Evolutionary conservation across 2,113 vertebrate species (phyloP).

Genomic region (Gambusia holbrooki): DNA sequence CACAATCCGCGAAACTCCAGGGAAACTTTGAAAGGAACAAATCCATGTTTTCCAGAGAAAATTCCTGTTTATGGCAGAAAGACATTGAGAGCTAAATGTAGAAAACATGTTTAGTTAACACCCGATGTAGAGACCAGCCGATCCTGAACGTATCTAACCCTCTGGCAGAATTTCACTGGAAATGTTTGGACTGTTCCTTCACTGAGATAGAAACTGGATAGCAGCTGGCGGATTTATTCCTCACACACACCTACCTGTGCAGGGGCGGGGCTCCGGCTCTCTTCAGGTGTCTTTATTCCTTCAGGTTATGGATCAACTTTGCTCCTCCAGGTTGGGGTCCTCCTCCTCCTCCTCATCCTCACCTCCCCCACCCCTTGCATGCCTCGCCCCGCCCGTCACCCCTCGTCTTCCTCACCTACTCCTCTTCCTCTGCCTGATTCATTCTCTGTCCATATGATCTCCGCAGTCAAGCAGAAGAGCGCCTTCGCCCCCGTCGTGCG

Average conservation of each 20-base stretch:
- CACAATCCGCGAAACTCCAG: slow-evolving; percentile 19
- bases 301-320: slow-evolving; percentile 86
- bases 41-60: slow-evolving; percentile 4
- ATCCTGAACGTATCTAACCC: neutral
- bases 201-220: neutral
- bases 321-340: slow-evolving; percentile 40
- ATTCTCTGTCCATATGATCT: slow-evolving; percentile 97
- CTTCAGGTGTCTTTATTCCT: slow-evolving; percentile 33
- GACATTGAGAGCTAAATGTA: neutral
- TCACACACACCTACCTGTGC: neutral
- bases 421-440: slow-evolving; percentile 82
- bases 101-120: neutral
- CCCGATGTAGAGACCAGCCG: neutral
- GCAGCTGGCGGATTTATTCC: neutral
- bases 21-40: slow-evolving; percentile 24
- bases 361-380: slow-evolving; percentile 15
- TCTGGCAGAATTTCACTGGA: neutral
- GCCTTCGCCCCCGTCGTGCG: slow-evolving; percentile 97
- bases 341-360: slow-evolving; percentile 33
- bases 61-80: neutral
- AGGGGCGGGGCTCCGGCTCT: slow-evolving; percentile 12
- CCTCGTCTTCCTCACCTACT: slow-evolving; percentile 31
- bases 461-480: slow-evolving; percentile 98
- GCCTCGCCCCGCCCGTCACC: slow-evolving; percentile 53
- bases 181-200: neutral